Evolutionary conservation across 2,113 vertebrate genomes (phyloP).

Genomic region (Arvicanthis niloticus): DNA sequence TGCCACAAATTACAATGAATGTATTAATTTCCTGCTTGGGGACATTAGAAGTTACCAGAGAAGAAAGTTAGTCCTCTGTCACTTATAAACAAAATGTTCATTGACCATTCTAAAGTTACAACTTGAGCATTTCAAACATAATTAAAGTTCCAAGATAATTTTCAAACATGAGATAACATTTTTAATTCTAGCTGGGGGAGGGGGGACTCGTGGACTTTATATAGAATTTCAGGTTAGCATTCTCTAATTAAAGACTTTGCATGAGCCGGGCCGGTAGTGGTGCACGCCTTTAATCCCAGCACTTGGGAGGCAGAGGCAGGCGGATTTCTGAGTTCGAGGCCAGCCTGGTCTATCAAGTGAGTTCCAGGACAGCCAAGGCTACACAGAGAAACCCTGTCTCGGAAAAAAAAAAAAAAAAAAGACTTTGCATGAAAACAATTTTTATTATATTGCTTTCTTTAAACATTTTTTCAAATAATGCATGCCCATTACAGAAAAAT

Average conservation of each 20-base stretch:
- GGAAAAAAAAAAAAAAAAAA: no score
- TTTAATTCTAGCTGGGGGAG: not conserved
- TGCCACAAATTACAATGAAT: constrained; percentile 9
- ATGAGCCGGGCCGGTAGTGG: no score
- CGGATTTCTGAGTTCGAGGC: no score
- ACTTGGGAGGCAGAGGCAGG: no score
- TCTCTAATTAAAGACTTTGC: constrained; percentile 1
- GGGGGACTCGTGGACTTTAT: not conserved
- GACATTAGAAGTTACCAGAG: constrained; percentile 35
- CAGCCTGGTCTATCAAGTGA: no score
- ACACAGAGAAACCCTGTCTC: no score
- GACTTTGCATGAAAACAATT: not conserved
- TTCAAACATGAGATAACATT: constrained; percentile 47
- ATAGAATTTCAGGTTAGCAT: constrained; percentile 40
- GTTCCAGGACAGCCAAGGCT: no score
- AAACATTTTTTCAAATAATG: constrained; percentile 47
- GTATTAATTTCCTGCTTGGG: not conserved
- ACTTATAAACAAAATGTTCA: constrained; percentile 10
- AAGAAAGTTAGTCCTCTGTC: constrained; percentile 22
- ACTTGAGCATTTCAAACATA: not conserved
- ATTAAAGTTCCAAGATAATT: constrained; percentile 36
- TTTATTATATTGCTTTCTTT: constrained; percentile 29
- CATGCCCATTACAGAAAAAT: constrained; percentile 3
- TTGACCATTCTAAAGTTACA: constrained; percentile 40
- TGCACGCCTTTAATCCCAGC: no score